phyloP scores from a whole-genome alignment of 2,888 invertebrate species.

The Dynastes maya region DNA sequence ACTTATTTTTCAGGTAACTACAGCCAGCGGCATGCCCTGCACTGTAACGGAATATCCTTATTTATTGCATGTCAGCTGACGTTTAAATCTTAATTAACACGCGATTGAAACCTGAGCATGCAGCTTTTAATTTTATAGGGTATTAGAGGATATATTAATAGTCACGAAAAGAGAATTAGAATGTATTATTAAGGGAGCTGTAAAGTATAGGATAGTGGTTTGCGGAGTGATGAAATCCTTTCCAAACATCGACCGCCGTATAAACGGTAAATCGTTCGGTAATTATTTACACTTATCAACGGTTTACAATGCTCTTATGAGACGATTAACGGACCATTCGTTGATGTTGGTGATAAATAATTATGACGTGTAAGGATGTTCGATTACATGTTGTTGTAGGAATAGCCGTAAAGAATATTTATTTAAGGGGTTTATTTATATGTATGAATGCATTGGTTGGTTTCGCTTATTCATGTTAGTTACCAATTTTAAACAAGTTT shows the following conservation, averaged over 20 bases:
- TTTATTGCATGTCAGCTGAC: not conserved
- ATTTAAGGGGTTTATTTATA: too few relatives aligned
- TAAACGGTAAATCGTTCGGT: slow-evolving; percentile 17
- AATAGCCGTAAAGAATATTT: not conserved
- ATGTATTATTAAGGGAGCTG: slow-evolving; percentile 10
- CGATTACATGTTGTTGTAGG: not conserved
- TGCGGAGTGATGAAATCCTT: slow-evolving; percentile 22
- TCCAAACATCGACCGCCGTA: slow-evolving; percentile 24
- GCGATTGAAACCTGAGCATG: not conserved
- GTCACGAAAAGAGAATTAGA: slow-evolving; percentile 24
- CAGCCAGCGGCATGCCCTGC: too few relatives aligned
- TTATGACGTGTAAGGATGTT: not conserved
- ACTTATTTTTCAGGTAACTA: too few relatives aligned
- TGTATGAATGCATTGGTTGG: too few relatives aligned
- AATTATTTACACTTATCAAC: slow-evolving; percentile 37
- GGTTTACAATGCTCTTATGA: slow-evolving; percentile 6
- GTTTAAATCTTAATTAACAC: slow-evolving; percentile 20
- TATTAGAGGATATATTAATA: slow-evolving; percentile 8
- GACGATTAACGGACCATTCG: not conserved
- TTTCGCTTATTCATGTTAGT: too few relatives aligned
- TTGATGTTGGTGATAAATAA: slow-evolving; percentile 6
- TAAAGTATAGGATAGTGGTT: slow-evolving; percentile 20
- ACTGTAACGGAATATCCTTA: too few relatives aligned
- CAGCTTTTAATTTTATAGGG: slow-evolving; percentile 19
- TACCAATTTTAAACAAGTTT: too few relatives aligned